phyloP scores from a whole-genome alignment of 2,797 vertebrate species.

The Mustela erminea region DNA sequence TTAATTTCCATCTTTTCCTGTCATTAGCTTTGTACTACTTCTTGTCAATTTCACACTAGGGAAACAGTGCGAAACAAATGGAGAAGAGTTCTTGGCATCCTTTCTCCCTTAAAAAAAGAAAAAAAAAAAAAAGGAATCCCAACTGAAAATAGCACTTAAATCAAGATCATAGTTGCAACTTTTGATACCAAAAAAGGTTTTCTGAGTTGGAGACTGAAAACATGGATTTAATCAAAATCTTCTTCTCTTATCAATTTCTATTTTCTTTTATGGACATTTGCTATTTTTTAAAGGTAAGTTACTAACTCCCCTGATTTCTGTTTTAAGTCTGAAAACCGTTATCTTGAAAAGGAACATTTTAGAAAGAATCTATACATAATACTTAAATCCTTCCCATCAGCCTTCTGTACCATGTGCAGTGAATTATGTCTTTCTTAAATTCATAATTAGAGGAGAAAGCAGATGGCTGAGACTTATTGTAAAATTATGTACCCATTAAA shows the following conservation, averaged over 20 bases:
- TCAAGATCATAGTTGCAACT: neutral
- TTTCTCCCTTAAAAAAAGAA: neutral
- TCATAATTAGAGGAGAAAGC: conserved; percentile 73
- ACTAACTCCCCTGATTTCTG: neutral
- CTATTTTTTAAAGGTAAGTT: neutral
- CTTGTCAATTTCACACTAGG: conserved; percentile 63
- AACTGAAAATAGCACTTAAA: neutral
- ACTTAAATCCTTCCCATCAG: neutral
- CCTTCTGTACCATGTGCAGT: conserved; percentile 25
- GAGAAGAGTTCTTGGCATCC: neutral
- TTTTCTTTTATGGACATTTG: conserved; percentile 30
- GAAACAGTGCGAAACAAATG: conserved; percentile 66
- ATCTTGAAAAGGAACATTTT: conserved; percentile 43
- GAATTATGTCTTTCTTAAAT: conserved; percentile 78
- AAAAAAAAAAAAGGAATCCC: neutral
- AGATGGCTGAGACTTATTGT: conserved; percentile 70
- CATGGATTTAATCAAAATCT: neutral
- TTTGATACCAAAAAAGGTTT: conserved; percentile 43
- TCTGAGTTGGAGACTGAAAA: neutral
- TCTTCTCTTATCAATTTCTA: neutral
- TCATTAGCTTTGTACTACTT: conserved; percentile 57
- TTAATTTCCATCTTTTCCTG: conserved; percentile 71
- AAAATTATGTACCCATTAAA: conserved; percentile 70
- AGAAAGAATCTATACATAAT: neutral
- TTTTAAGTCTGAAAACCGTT: conserved; percentile 31